These are phyloP conservation scores for Ophion ellenae DNA, from an alignment of 2,888 invertebrate genomes.

Conservation along the genomic window DNA sequence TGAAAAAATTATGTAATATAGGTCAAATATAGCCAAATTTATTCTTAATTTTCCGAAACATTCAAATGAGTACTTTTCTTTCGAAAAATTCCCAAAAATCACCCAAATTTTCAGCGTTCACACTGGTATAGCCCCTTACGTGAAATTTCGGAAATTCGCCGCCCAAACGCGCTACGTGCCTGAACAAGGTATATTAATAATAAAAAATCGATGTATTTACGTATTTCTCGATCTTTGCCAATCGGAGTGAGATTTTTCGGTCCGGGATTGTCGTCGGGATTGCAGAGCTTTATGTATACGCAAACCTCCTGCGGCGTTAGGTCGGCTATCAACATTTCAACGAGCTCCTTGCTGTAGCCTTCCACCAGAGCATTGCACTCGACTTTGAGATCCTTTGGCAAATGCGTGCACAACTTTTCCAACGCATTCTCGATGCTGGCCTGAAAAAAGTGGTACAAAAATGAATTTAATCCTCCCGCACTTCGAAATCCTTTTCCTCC, in stretches of 20 bases:
- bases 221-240: constrained; percentile 84
- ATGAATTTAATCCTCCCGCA: neutral
- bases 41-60: too few species aligned
- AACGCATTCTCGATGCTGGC: constrained; percentile 89
- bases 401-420: constrained; percentile 88
- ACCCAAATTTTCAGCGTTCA: too few species aligned
- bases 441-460: constrained; percentile 83
- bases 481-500: too few species aligned
- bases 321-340: constrained; percentile 92
- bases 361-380: constrained; percentile 92
- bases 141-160: too few species aligned
- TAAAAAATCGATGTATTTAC: constrained; percentile 80
- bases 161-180: too few species aligned
- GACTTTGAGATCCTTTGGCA: constrained; percentile 87
- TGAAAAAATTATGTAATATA: too few species aligned
- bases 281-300: constrained; percentile 90
- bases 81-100: too few species aligned
- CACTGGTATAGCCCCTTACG: neutral
- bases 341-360: constrained; percentile 90
- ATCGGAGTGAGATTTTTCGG: constrained; percentile 82
- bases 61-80: too few species aligned
- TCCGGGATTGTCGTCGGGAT: constrained; percentile 74
- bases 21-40: too few species aligned
- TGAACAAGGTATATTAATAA: constrained; percentile 1
- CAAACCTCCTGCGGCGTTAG: constrained; percentile 92